These are phyloP conservation scores for Meloidogyne floridensis DNA, from an alignment of 1,140 invertebrate species.

Conservation along the genomic window DNA sequence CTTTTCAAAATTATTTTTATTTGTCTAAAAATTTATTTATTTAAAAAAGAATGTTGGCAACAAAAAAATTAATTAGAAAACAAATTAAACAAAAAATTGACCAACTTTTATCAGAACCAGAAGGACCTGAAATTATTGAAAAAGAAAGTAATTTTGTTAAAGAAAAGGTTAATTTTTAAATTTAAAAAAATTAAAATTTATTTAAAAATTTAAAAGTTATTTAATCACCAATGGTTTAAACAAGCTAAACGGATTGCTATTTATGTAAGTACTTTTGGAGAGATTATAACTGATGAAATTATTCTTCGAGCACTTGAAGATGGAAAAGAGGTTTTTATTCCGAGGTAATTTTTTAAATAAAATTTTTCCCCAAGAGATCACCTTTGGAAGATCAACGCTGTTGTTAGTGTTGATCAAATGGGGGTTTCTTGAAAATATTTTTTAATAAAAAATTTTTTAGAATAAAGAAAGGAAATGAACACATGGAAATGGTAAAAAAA, in stretches of 20 bases:
- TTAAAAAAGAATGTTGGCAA: background rate
- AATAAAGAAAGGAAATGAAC: constrained; percentile 23
- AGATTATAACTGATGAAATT: constrained; percentile 29
- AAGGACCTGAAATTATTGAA: background rate
- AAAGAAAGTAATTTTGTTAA: constrained; percentile 7
- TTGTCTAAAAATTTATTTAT: background rate
- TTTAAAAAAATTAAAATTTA: background rate
- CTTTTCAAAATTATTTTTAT: too few relatives aligned
- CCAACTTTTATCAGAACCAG: background rate
- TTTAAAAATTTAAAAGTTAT: background rate
- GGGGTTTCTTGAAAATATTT: background rate
- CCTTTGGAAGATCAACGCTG: too few relatives aligned
- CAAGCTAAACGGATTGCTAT: constrained; percentile 27
- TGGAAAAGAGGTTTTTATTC: constrained; percentile 39
- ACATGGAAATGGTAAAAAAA: constrained; percentile 19
- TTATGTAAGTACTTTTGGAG: constrained; percentile 30
- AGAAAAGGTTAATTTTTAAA: constrained; percentile 19
- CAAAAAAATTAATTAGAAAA: constrained; percentile 22
- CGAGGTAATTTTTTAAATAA: constrained; percentile 23
- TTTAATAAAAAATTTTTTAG: constrained; percentile 32
- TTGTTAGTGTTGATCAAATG: constrained; percentile 13
- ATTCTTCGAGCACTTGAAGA: constrained; percentile 16
- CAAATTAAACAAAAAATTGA: constrained; percentile 21
- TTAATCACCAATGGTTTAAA: constrained; percentile 6
- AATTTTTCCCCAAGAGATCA: background rate